Conservation (phyloP, 2,797 vertebrate species). For the Hippopotamyrus pictus region DNA sequence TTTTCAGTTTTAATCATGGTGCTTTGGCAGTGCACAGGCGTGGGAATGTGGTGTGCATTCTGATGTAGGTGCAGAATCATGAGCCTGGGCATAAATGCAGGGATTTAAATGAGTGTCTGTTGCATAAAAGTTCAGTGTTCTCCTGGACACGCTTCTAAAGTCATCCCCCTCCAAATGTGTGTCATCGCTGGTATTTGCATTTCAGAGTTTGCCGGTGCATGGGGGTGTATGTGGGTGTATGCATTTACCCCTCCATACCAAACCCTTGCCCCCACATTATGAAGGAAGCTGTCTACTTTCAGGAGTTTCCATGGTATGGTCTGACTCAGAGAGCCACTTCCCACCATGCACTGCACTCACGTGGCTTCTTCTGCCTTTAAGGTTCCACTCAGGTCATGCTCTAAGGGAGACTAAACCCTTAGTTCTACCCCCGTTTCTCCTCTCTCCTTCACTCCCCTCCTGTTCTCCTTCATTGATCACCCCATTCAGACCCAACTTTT, state of each 20-base stretch:
- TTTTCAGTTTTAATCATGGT: constrained; percentile 48
- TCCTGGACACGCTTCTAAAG: background rate
- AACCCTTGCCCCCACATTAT: background rate
- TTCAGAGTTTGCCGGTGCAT: constrained; percentile 21
- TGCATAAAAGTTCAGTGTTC: background rate
- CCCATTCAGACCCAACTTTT: background rate
- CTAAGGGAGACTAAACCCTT: background rate
- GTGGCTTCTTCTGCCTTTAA: background rate
- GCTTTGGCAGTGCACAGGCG: constrained; percentile 8
- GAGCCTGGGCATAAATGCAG: constrained; percentile 21
- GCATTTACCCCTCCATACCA: background rate
- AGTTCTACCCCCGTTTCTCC: background rate
- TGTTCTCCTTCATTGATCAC: background rate
- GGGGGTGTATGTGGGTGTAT: background rate
- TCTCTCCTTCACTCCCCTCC: background rate
- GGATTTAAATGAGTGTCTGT: constrained; percentile 21
- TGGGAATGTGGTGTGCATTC: background rate
- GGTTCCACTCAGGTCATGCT: background rate
- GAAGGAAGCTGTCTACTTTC: background rate
- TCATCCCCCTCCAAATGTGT: background rate
- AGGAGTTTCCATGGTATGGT: background rate
- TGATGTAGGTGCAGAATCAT: constrained; percentile 25
- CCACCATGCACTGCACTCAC: background rate
- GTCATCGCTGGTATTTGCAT: constrained; percentile 24
- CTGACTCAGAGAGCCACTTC: background rate